A percentile compares a stretch with the other conserved stretches of the same genome.
phyloP scores from a whole-genome alignment of 2,113 vertebrate species.

The Acinonyx jubatus region DNA sequence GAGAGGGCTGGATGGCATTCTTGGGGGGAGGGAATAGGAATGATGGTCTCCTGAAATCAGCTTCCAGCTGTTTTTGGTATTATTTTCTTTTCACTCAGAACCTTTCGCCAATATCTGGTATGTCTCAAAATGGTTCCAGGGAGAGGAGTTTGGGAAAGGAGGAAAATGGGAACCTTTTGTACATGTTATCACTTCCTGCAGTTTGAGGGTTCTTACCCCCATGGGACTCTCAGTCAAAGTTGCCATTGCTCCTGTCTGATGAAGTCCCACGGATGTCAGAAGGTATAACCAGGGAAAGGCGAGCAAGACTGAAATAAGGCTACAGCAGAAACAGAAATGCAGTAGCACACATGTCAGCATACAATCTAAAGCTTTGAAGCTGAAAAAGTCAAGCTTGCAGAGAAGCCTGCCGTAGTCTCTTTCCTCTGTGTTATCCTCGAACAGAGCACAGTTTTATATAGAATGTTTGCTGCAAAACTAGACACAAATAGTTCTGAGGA shows the following conservation, averaged over 20 bases:
- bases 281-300: not conserved
- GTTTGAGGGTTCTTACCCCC: not conserved
- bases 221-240: not conserved
- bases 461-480: slow-evolving; percentile 60
- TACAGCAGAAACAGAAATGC: not conserved
- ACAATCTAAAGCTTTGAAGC: not conserved
- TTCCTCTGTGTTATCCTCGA: not conserved
- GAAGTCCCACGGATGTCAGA: not conserved
- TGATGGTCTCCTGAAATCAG: not conserved
- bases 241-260: not conserved
- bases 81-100: slow-evolving; percentile 21
- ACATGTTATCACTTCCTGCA: not conserved
- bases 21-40: not conserved
- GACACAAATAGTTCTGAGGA: slow-evolving; percentile 72
- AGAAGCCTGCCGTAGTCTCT: not conserved
- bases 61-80: not conserved
- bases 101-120: not conserved
- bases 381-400: not conserved
- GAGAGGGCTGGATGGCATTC: not conserved
- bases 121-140: not conserved
- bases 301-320: not conserved
- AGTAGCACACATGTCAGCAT: not conserved
- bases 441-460: slow-evolving; percentile 69
- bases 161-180: not conserved
- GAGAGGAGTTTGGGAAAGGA: not conserved